phyloP scores from a whole-genome alignment of 2,888 invertebrate genomes.

The Myopa tessellatipennis region DNA sequence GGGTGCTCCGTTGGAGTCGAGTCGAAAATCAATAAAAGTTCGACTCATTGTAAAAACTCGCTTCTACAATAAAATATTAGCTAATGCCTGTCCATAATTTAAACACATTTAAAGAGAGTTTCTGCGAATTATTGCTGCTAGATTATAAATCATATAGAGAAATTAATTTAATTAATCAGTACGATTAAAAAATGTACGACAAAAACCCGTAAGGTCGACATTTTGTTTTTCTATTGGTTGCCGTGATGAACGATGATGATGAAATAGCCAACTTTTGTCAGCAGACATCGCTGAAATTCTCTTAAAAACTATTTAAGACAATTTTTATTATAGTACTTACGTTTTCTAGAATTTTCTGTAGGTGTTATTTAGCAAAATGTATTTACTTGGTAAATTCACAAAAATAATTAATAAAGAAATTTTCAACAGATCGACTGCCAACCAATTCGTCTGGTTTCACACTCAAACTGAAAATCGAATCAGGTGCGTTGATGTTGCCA shows the following conservation, averaged over 20 bases:
- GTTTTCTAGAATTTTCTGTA: neutral
- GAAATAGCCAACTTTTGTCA: constrained; percentile 33
- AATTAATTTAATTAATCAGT: constrained; percentile 39
- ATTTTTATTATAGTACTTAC: constrained; percentile 26
- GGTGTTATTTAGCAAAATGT: neutral
- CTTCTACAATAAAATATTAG: neutral
- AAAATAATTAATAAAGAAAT: constrained; percentile 22
- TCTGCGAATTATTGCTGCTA: neutral
- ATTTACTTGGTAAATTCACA: constrained; percentile 13
- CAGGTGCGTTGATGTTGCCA: neutral
- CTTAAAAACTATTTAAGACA: neutral
- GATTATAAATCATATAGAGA: too few species aligned
- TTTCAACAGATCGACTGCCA: neutral
- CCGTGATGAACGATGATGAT: constrained; percentile 30
- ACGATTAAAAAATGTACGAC: constrained; percentile 44
- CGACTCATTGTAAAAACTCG: neutral
- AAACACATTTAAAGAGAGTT: neutral
- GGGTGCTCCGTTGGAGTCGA: constrained; percentile 9
- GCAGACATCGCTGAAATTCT: neutral
- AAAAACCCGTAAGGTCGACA: constrained; percentile 53
- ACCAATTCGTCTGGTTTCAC: constrained; percentile 9
- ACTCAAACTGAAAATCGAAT: constrained; percentile 29
- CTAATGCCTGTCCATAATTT: neutral
- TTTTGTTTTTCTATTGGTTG: constrained; percentile 58
- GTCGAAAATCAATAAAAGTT: constrained; percentile 21